These are phyloP conservation scores for Accipiter cooperii DNA, from an alignment of 2,113 vertebrate genomes.

Conservation along the genomic window DNA sequence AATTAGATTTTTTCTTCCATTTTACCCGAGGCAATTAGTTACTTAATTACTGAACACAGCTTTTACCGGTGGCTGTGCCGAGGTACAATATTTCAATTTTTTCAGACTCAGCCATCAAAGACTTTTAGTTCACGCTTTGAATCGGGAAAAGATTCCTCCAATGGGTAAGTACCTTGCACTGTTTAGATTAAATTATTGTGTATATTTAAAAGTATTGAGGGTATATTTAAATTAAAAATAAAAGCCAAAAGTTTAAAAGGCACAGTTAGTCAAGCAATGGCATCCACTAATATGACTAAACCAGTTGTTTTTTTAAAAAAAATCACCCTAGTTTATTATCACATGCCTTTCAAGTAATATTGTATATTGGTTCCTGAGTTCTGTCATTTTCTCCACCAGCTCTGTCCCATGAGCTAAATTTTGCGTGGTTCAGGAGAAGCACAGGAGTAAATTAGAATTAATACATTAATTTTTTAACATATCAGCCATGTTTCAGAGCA, in stretches of 20 bases:
- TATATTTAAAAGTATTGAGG: neutral
- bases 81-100: neutral
- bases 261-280: neutral
- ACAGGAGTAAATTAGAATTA: neutral
- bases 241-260: neutral
- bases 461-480: neutral
- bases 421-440: neutral
- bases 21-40: neutral
- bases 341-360: no score
- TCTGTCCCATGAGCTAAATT: neutral
- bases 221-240: neutral
- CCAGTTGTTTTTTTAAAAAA: fast-evolving
- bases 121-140: neutral
- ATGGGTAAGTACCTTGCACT: neutral
- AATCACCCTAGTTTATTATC: neutral
- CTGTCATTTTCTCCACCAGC: neutral
- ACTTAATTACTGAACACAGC: neutral
- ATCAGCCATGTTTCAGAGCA: neutral
- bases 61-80: neutral
- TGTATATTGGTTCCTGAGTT: neutral
- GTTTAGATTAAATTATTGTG: neutral
- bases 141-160: neutral
- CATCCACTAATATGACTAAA: neutral
- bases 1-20: neutral
- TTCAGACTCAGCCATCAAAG: neutral